Evolutionary conservation across 2,113 vertebrate species (phyloP).

Genomic region (Anoura caudifer): DNA sequence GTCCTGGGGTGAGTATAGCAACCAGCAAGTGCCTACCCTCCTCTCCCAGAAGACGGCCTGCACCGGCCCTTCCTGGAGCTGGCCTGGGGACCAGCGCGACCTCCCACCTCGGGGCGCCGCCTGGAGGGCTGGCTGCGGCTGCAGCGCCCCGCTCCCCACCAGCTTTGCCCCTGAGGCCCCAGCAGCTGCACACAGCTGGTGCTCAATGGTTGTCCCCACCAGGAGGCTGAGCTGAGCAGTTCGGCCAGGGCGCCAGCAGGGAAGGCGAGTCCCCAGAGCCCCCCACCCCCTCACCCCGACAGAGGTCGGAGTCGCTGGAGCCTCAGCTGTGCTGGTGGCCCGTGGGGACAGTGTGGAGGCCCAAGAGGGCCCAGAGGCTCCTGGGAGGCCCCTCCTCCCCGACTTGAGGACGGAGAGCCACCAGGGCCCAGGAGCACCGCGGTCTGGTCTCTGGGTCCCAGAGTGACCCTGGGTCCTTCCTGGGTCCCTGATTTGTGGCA

Average conservation of each 20-base stretch:
- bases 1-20: constrained; percentile 31
- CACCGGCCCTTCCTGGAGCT: not conserved
- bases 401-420: accelerated
- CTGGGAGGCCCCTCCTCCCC: not conserved
- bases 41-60: not conserved
- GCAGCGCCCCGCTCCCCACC: accelerated
- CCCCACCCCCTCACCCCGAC: not conserved
- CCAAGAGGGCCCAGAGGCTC: not conserved
- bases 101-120: accelerated
- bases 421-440: accelerated
- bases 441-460: not conserved
- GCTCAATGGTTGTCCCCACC: not conserved
- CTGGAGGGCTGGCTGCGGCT: accelerated
- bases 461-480: not conserved
- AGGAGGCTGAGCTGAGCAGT: not conserved
- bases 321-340: not conserved
- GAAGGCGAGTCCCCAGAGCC: accelerated
- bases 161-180: not conserved
- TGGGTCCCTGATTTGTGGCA: not conserved
- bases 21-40: not conserved
- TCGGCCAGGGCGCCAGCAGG: accelerated
- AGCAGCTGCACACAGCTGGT: not conserved
- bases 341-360: too few species aligned
- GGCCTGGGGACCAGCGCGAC: not conserved
- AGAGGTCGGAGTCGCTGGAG: not conserved